A percentile compares a stretch with the other conserved stretches of the same genome.
phyloP scores from a whole-genome alignment of 2,113 vertebrate genomes.

The Serilophus lunatus region DNA sequence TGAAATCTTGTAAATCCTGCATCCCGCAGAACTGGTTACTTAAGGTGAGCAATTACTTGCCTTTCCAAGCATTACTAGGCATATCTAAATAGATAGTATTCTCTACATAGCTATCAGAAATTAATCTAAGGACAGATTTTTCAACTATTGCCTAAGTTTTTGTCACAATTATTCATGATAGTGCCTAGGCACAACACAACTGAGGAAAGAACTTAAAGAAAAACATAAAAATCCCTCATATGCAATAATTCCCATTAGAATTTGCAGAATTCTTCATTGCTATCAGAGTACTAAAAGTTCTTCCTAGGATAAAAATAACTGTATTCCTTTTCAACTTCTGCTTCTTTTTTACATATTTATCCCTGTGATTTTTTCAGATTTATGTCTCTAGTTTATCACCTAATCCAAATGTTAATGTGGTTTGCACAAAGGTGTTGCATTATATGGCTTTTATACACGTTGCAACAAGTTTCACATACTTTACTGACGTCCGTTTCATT shows the following conservation, averaged over 20 bases:
- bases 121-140: not conserved
- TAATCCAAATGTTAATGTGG: not conserved
- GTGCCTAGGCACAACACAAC: not conserved
- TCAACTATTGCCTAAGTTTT: not conserved
- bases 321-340: not conserved
- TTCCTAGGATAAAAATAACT: not conserved
- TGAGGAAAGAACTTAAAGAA: not conserved
- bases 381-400: not conserved
- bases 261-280: not conserved
- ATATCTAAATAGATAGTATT: not conserved
- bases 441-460: not conserved
- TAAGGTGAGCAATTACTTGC: not conserved
- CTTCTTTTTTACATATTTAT: not conserved
- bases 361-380: not conserved
- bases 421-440: not conserved
- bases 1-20: not conserved
- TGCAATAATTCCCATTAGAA: not conserved
- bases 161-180: not conserved
- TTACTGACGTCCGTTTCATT: not conserved
- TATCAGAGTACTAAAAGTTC: not conserved
- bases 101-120: not conserved
- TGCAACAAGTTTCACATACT: not conserved
- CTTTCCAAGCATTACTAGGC: not conserved
- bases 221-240: not conserved
- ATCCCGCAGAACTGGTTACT: not conserved